These are phyloP conservation scores for Amphiduros pacificus DNA, from an alignment of 2,888 invertebrate species.

Conservation along the genomic window DNA sequence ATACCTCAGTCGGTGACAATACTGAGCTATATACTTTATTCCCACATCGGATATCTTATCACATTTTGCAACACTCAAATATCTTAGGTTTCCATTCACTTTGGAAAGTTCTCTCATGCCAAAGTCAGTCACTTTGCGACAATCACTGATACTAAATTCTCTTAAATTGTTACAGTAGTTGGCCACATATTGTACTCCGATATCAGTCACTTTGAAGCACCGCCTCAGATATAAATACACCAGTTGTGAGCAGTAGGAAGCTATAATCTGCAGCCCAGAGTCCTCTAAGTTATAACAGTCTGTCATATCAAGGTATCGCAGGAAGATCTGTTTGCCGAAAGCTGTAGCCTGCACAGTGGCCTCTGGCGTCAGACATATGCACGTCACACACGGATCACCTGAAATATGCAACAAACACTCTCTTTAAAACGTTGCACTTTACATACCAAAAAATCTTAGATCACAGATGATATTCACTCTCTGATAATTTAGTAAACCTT, in stretches of 20 bases:
- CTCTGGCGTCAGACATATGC: conserved; percentile 64
- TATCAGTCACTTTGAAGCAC: conserved; percentile 87
- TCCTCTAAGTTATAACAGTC: conserved; percentile 86
- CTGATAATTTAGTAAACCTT: too few species aligned
- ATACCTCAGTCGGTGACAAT: conserved; percentile 83
- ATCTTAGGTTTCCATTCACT: conserved; percentile 83
- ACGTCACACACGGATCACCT: conserved; percentile 78
- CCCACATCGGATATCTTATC: conserved; percentile 84
- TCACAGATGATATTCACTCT: too few species aligned
- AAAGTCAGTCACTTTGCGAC: conserved; percentile 82
- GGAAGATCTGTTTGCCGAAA: conserved; percentile 65
- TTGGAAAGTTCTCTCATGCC: conserved; percentile 86
- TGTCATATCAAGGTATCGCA: conserved; percentile 87
- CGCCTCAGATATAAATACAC: conserved; percentile 84
- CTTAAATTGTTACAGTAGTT: conserved; percentile 82
- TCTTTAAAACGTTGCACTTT: not conserved
- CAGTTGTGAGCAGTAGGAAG: conserved; percentile 84
- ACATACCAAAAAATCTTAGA: too few species aligned
- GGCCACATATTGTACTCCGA: conserved; percentile 87
- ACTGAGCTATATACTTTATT: conserved; percentile 79
- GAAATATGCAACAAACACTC: conserved; percentile 22
- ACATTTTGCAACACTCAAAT: conserved; percentile 91
- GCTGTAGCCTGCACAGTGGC: conserved; percentile 50
- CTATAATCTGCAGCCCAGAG: conserved; percentile 78
- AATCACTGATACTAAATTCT: conserved; percentile 84